phyloP scores from a whole-genome alignment of 2,888 invertebrate species.

The Archaeoteleia sp. region DNA sequence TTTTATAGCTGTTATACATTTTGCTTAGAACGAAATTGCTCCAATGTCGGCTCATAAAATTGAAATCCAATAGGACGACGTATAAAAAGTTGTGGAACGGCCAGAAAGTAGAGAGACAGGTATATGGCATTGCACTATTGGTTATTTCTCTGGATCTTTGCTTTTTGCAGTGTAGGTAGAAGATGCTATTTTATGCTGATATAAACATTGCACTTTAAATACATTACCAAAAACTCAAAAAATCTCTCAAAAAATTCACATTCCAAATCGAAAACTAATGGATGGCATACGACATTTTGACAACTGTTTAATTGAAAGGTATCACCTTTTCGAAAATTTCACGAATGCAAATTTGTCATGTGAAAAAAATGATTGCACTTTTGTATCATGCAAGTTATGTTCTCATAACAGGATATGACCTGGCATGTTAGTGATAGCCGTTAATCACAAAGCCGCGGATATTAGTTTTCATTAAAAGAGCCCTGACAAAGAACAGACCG shows the following conservation, averaged over 20 bases:
- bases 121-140: slow-evolving; percentile 38
- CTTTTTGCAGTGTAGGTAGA: slow-evolving; percentile 31
- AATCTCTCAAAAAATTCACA: no score
- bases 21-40: slow-evolving; percentile 62
- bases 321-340: no score
- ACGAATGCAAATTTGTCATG: no score
- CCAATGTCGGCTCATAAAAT: slow-evolving; percentile 62
- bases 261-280: no score
- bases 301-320: no score
- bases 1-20: slow-evolving; percentile 63
- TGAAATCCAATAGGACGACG: slow-evolving; percentile 61
- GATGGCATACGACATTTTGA: neutral
- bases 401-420: slow-evolving; percentile 32
- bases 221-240: slow-evolving; percentile 24
- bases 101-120: slow-evolving; percentile 52
- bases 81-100: slow-evolving; percentile 43
- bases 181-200: slow-evolving; percentile 33
- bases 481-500: slow-evolving; percentile 51
- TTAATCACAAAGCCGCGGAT: slow-evolving; percentile 53
- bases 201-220: slow-evolving; percentile 26
- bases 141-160: slow-evolving; percentile 48
- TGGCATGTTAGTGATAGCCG: slow-evolving; percentile 41
- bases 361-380: no score
- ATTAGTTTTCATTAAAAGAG: slow-evolving; percentile 56
- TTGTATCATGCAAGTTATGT: slow-evolving; percentile 24